phyloP scores from a whole-genome alignment of 2,113 vertebrate species.

The Rhegmatorhina hoffmannsi region DNA sequence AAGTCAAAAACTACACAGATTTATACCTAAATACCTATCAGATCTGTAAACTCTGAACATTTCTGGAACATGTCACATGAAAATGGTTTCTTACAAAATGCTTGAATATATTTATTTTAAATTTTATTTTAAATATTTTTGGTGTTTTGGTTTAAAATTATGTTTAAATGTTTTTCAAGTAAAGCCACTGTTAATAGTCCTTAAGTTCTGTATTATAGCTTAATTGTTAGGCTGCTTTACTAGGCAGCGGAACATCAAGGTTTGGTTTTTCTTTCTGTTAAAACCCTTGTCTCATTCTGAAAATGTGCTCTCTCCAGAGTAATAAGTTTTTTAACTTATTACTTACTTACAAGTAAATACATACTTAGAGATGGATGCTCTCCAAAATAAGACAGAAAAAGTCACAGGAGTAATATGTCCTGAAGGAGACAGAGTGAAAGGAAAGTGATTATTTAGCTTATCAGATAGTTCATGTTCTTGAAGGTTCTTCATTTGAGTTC shows the following conservation, averaged over 20 bases:
- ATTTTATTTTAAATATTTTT: background rate
- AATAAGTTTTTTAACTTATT: background rate
- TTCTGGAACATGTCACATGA: background rate
- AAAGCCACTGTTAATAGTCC: background rate
- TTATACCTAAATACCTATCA: background rate
- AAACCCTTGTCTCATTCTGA: background rate
- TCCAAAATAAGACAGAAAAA: background rate
- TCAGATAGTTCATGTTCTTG: background rate
- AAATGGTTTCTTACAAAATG: background rate
- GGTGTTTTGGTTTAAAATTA: background rate
- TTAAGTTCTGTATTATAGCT: background rate
- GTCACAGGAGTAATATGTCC: background rate
- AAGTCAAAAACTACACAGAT: background rate
- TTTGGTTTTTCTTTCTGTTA: background rate
- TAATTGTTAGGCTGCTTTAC: background rate
- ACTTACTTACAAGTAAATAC: background rate
- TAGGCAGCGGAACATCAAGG: background rate
- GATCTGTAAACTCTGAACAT: background rate
- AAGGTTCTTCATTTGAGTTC: background rate
- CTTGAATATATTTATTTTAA: background rate
- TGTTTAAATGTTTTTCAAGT: background rate
- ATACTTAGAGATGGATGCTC: background rate
- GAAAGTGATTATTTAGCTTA: background rate
- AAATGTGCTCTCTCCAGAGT: background rate
- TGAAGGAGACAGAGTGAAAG: background rate